Conservation (phyloP, 2,113 vertebrate species). For the Heloderma charlesbogerti region DNA sequence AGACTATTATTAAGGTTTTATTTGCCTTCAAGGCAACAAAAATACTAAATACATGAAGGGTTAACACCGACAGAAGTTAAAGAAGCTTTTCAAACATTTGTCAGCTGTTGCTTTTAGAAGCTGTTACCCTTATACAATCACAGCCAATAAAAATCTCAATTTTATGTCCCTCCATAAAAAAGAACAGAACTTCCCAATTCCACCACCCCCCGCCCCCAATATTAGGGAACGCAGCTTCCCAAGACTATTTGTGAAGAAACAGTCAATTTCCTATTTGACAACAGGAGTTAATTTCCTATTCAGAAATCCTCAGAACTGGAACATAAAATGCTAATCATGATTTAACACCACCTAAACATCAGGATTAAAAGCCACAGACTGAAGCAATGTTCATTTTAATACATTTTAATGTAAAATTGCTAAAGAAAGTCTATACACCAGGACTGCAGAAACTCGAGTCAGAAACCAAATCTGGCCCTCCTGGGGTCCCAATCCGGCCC, state of each 20-base stretch:
- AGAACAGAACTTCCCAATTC: not conserved
- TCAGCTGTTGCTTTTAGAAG: not conserved
- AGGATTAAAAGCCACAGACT: rapidly evolving
- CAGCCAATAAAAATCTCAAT: not conserved
- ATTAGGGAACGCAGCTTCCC: not conserved
- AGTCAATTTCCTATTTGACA: not conserved
- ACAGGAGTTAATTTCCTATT: not conserved
- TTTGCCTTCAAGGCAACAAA: not conserved
- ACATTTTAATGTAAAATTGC: too few relatives aligned
- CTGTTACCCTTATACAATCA: rapidly evolving
- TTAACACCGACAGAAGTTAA: not conserved
- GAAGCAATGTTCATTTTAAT: not conserved
- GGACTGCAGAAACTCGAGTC: not conserved
- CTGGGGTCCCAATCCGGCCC: too few relatives aligned
- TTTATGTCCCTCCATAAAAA: not conserved
- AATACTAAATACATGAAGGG: not conserved
- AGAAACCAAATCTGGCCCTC: not conserved
- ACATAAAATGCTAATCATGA: not conserved
- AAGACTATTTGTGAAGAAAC: too few relatives aligned
- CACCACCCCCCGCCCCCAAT: not conserved
- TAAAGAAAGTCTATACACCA: not conserved
- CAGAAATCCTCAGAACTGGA: not conserved
- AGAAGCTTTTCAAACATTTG: not conserved
- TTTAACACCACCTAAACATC: rapidly evolving
- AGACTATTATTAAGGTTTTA: not conserved